Evolutionary conservation across 2,888 invertebrate species (phyloP), one percentile per base, ranked within the genome.

Genomic region (Coremacera marginata): DNA sequence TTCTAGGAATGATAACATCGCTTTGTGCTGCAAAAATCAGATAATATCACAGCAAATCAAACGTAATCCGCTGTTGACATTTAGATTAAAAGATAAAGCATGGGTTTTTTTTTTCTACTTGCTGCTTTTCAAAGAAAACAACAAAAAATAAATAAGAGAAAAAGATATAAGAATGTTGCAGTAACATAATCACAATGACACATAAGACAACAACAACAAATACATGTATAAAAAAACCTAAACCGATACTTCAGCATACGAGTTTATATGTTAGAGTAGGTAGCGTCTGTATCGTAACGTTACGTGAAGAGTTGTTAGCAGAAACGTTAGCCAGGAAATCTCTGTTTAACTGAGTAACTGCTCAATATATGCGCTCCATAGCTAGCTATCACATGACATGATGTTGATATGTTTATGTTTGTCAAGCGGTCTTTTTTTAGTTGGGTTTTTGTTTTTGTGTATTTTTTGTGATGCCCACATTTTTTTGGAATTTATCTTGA

Each of bases 41-140:
- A 68, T 68, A 55, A 44, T 37, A 75, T 68, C 75, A 44, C 51
- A 14, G 65, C 19, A 34, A 84, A 85, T 85, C 84, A 85, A 85
- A 85, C 85, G 85, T 85, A 85, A 85, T 85, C 85, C 85, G 83
- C 83, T 85, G 84, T 85, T 85, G 85, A 85, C 85, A 85, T 84
- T 84, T 82, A 85, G 84, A 85, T 85, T 85, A 85, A 85, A 85
- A 85, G 85, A 85, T 85, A 85, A 34, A 19, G 55, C 44, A 44
- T 44, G 44, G 11, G 44, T 67, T 37, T 71, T 52, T 37, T 57
- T 37, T 55, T 62, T 22, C 8, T 68, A 44, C 49, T 49, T 22
- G 25, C 22, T 51, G 51, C 49, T 31, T 60, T 22, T 60, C 57
- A 27, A 27, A 31, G 63, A 16, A 31, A 44, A 14, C 1, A 44